phyloP scores from a whole-genome alignment of 1,140 invertebrate genomes.

The Drusus annulatus region DNA sequence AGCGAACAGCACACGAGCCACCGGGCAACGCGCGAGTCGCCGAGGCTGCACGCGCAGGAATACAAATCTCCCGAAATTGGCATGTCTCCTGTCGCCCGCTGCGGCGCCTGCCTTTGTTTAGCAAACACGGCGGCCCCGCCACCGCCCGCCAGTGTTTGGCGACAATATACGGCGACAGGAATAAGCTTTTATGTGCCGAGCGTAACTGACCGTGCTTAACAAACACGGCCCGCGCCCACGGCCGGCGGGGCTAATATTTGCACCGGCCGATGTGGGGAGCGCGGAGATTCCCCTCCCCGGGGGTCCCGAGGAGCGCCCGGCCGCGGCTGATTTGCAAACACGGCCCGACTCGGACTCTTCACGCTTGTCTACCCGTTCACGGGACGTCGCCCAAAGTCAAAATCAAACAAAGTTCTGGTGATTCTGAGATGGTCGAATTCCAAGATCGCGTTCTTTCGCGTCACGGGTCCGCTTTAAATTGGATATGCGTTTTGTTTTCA shows the following conservation, averaged over 20 bases:
- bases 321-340: slow-evolving; percentile 27
- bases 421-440: too few relatives aligned
- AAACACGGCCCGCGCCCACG: slow-evolving; percentile 62
- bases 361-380: not conserved
- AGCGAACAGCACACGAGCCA: too few relatives aligned
- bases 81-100: not conserved
- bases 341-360: not conserved
- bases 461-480: too few relatives aligned
- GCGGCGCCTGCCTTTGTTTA: slow-evolving; percentile 14
- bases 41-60: too few relatives aligned
- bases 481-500: too few relatives aligned
- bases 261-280: slow-evolving; percentile 34
- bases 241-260: slow-evolving; percentile 54
- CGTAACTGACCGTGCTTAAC: slow-evolving; percentile 69
- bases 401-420: too few relatives aligned
- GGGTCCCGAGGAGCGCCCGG: not conserved
- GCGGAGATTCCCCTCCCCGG: not conserved
- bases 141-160: slow-evolving; percentile 56
- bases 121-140: not conserved
- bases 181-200: slow-evolving; percentile 64
- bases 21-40: too few relatives aligned
- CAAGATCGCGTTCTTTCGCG: too few relatives aligned
- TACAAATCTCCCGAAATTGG: not conserved
- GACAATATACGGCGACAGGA: slow-evolving; percentile 62
- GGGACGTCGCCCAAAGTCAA: not conserved